A percentile compares a stretch with the other conserved stretches of the same genome.
These are phyloP conservation scores for Tiaroga cobitis DNA, from an alignment of 2,797 vertebrate genomes.

Conservation along the genomic window DNA sequence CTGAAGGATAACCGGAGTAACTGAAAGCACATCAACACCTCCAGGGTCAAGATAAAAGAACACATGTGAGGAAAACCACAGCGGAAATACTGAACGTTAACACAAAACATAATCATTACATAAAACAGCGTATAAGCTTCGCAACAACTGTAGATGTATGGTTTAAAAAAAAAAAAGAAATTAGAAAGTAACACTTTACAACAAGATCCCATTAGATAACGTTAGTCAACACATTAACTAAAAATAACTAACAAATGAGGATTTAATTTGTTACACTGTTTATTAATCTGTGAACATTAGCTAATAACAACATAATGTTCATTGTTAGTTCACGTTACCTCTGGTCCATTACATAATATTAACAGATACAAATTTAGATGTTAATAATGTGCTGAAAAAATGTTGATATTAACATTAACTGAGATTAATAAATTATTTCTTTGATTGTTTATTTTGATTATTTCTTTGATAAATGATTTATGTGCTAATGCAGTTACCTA, in stretches of 20 bases:
- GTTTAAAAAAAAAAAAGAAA: not conserved
- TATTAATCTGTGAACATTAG: not conserved
- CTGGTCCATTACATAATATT: not conserved
- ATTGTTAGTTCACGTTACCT: not conserved
- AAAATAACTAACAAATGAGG: not conserved
- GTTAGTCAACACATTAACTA: not conserved
- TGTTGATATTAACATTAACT: not conserved
- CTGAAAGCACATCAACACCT: constrained; percentile 13
- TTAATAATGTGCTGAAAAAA: not conserved
- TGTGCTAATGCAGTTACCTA: not conserved
- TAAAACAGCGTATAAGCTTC: not conserved
- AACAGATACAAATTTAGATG: not conserved
- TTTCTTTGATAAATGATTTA: not conserved
- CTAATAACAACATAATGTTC: not conserved
- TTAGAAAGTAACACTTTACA: not conserved
- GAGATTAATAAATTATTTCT: not conserved
- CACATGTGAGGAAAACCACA: not conserved
- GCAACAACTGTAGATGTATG: too few species aligned
- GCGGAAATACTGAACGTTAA: not conserved
- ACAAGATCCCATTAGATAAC: too few species aligned
- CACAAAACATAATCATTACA: not conserved
- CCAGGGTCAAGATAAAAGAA: not conserved
- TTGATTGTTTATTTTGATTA: not conserved
- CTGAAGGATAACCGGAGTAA: not conserved
- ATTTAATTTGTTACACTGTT: not conserved